Conservation (phyloP, 1,140 invertebrate genomes). For the Plectrocnemia conspersa region DNA sequence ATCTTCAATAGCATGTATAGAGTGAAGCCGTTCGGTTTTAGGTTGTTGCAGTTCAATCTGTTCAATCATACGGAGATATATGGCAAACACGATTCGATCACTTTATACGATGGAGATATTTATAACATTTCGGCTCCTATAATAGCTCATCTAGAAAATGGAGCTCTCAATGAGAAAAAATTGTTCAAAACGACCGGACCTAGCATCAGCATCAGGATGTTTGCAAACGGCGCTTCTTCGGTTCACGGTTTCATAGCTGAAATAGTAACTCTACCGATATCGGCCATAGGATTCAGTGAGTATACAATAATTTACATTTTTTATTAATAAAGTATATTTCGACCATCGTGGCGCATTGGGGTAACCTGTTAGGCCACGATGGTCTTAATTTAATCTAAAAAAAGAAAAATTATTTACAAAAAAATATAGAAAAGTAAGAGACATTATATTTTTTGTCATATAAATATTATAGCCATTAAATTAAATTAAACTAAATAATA, state of each 20-base stretch:
- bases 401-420: too few relatives aligned
- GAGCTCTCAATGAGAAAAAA: constrained; percentile 65
- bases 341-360: too few relatives aligned
- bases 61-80: constrained; percentile 83
- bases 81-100: constrained; percentile 77
- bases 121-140: constrained; percentile 76
- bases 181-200: constrained; percentile 71
- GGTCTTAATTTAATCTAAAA: too few relatives aligned
- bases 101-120: constrained; percentile 87
- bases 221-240: constrained; percentile 89
- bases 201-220: constrained; percentile 85
- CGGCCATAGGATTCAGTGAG: constrained; percentile 83
- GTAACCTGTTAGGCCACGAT: too few relatives aligned
- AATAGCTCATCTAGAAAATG: constrained; percentile 67
- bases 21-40: constrained; percentile 83
- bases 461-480: too few relatives aligned
- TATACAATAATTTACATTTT: constrained; percentile 33
- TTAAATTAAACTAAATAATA: too few relatives aligned
- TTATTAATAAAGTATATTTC: too few relatives aligned
- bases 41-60: constrained; percentile 88
- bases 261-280: constrained; percentile 89
- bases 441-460: too few relatives aligned
- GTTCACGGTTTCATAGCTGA: constrained; percentile 97
- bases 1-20: constrained; percentile 84
- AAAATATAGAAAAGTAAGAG: too few relatives aligned